Evolutionary conservation across 2,797 vertebrate species (phyloP), one percentile per base, ranked within the genome.

Genomic region (Mergus octosetaceus): DNA sequence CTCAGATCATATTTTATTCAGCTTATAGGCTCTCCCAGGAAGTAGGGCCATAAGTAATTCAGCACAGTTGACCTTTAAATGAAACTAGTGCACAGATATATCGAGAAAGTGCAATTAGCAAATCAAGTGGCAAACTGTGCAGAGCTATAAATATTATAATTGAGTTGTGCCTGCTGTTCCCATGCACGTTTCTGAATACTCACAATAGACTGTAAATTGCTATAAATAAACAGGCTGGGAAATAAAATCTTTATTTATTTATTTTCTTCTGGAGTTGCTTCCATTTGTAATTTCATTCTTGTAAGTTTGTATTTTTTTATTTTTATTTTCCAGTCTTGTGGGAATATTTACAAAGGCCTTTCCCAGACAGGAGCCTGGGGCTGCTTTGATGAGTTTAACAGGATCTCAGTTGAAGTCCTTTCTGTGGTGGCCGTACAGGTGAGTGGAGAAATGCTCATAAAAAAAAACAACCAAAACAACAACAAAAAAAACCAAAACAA

Each of bases 391-490:
- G 99, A 99, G 87, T 99, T 99, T 87, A 99, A 99, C 97, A 98
- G 99, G 93, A 99, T 99, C 93, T 99, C 99, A 0, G 99, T 99
- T 94, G 99, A 99, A 90, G 99, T 99, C 72, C 98, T 99, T 86
- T 99, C 99, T 1, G 99, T 99, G 91, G 99, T 99, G 66, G 99
- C 99, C 12, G 99, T 99, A 5, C 99, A 99, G 99, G 99, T 99
- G 97, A 96, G 98, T 76, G 56, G 32, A 81, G 62, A 86, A 88
- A 66, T 2, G 3, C 41, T 54, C 8, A 7, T 60, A 47, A 71
- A 56, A 60, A n/a, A 36, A 36, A 36, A 36, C 30, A 58, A 53
- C 73, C 9, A 61, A 41, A 43, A 41, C 43, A 43, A 43, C 43
- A 43, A 43, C 43, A 17, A 43, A 45, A 45, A 8, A 36, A 36